A percentile compares a stretch with the other conserved stretches of the same genome.
These are phyloP conservation scores for Halcyon chelicuti DNA, from an alignment of 2,797 vertebrate genomes.

Conservation along the genomic window DNA sequence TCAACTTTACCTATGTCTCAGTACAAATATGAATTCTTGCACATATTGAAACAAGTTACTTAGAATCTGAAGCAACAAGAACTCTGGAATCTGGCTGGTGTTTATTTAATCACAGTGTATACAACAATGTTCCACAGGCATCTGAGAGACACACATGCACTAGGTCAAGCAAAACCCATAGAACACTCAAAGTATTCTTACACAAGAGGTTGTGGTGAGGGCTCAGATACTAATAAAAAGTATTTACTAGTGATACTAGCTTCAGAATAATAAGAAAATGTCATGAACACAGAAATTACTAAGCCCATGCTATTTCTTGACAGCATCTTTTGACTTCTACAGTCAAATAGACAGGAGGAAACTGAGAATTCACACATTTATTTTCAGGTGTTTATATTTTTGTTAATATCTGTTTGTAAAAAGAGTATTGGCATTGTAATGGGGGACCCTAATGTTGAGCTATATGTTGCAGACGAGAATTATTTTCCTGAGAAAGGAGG, in stretches of 20 bases:
- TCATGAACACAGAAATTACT: background rate
- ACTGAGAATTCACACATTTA: background rate
- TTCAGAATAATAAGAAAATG: background rate
- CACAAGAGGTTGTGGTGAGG: background rate
- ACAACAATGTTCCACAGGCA: background rate
- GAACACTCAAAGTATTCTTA: background rate
- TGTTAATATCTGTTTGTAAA: background rate
- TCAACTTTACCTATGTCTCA: background rate
- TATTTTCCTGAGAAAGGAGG: background rate
- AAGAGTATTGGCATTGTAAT: background rate
- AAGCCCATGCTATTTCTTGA: background rate
- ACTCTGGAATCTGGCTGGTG: background rate
- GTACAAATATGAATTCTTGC: background rate
- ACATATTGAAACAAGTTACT: background rate
- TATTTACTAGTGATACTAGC: background rate
- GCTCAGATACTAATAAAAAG: background rate
- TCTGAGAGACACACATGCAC: background rate
- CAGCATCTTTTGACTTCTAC: background rate
- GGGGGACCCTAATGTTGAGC: background rate
- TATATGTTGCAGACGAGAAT: background rate
- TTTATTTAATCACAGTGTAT: background rate
- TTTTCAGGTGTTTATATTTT: background rate
- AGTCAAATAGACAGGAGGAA: background rate
- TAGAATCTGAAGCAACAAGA: background rate
- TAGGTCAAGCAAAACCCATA: background rate